Conservation (phyloP, 2,888 invertebrate species). For the Zygothrica quintamaculata region DNA sequence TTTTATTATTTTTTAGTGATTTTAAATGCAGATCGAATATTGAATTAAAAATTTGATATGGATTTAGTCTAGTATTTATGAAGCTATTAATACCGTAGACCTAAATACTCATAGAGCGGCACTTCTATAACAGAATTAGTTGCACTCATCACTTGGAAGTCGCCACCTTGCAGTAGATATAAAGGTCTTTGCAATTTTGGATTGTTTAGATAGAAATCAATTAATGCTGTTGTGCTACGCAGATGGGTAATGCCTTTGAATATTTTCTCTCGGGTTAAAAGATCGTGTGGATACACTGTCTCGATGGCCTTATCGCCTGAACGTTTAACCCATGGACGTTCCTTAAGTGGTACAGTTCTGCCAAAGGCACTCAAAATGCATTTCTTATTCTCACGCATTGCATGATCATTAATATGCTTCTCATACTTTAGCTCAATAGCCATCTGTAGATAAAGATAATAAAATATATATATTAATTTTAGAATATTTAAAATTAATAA, state of each 20-base stretch:
- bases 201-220: slow-evolving; percentile 79
- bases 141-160: slow-evolving; percentile 66
- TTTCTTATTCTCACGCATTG: slow-evolving; percentile 57
- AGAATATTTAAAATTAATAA: no score
- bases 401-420: slow-evolving; percentile 71
- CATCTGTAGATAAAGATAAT: no score
- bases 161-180: slow-evolving; percentile 77
- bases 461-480: no score
- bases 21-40: background rate
- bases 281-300: slow-evolving; percentile 81
- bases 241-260: slow-evolving; percentile 84
- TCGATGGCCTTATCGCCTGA: slow-evolving; percentile 72
- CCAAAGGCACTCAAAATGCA: slow-evolving; percentile 82
- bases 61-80: no score
- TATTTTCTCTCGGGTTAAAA: slow-evolving; percentile 79
- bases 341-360: slow-evolving; percentile 78
- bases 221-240: slow-evolving; percentile 80
- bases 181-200: slow-evolving; percentile 75
- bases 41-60: slow-evolving; percentile 1
- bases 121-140: slow-evolving; percentile 60
- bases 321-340: slow-evolving; percentile 74
- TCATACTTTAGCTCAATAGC: slow-evolving; percentile 83
- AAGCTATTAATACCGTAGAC: slow-evolving; percentile 68
- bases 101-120: slow-evolving; percentile 82
- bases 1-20: slow-evolving; percentile 6